Conservation (phyloP, 2,113 vertebrate genomes). For the Ivindomyrus marchei region DNA sequence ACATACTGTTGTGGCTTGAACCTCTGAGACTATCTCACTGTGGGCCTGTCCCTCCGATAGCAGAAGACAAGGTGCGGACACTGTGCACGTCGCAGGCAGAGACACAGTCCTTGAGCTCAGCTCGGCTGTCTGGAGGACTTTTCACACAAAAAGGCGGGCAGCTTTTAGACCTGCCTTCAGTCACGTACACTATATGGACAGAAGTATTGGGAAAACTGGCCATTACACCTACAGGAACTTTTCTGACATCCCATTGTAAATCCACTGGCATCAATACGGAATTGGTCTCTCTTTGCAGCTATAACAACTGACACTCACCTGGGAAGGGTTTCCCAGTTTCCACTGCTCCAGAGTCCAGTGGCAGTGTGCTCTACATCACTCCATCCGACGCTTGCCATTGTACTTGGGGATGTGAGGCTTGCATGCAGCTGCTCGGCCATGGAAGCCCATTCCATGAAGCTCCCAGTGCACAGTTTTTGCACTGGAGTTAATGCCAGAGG, state of each 20-base stretch:
- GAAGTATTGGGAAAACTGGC: neutral
- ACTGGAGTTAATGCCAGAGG: no score
- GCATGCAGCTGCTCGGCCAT: no score
- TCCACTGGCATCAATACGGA: neutral
- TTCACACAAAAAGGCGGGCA: neutral
- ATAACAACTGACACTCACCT: neutral
- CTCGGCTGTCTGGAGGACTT: neutral
- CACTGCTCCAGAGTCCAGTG: no score
- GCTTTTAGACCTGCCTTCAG: neutral
- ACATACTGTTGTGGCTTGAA: neutral
- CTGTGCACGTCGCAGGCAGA: neutral
- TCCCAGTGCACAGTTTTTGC: no score
- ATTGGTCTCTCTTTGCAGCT: neutral
- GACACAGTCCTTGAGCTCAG: neutral
- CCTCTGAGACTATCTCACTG: neutral
- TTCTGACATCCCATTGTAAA: neutral
- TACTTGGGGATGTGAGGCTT: no score
- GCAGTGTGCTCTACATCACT: no score
- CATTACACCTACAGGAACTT: neutral
- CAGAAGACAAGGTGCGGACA: neutral
- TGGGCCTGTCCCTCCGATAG: neutral
- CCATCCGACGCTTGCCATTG: no score
- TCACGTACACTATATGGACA: neutral
- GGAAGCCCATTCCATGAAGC: no score
- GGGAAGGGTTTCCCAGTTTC: neutral